Evolutionary conservation across 2,113 vertebrate species (phyloP).

Genomic region (Scolopax mira): DNA sequence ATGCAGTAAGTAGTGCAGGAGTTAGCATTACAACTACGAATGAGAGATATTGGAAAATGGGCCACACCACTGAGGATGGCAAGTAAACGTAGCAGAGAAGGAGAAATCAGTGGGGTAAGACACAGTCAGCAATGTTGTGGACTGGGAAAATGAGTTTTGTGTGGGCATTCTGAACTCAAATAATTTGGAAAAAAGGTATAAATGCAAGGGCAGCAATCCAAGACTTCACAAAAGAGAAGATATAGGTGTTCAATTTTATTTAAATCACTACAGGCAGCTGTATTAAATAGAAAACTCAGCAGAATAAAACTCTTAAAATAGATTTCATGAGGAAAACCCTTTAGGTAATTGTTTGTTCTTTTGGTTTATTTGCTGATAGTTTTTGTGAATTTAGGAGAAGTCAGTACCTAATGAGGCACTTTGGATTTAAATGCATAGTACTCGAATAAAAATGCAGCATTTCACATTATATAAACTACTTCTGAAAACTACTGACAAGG

Average conservation of each 20-base stretch:
- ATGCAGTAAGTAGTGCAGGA: not conserved
- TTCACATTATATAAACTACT: not conserved
- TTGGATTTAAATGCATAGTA: not conserved
- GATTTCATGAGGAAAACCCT: not conserved
- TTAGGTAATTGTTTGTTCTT: not conserved
- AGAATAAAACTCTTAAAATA: not conserved
- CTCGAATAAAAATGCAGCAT: not conserved
- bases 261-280: not conserved
- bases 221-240: not conserved
- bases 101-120: not conserved
- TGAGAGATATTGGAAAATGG: not conserved
- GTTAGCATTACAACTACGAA: not conserved
- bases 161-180: not conserved
- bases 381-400: not conserved
- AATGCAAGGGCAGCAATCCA: not conserved
- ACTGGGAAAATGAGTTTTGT: not conserved
- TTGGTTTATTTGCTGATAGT: not conserved
- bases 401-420: not conserved
- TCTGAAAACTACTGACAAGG: not conserved
- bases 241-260: not conserved
- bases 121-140: not conserved
- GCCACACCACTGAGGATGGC: not conserved
- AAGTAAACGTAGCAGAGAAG: not conserved
- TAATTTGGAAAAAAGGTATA: not conserved
- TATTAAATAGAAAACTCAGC: not conserved